These are phyloP conservation scores for Brienomyrus brachyistius DNA, from an alignment of 2,113 vertebrate genomes.

Conservation along the genomic window DNA sequence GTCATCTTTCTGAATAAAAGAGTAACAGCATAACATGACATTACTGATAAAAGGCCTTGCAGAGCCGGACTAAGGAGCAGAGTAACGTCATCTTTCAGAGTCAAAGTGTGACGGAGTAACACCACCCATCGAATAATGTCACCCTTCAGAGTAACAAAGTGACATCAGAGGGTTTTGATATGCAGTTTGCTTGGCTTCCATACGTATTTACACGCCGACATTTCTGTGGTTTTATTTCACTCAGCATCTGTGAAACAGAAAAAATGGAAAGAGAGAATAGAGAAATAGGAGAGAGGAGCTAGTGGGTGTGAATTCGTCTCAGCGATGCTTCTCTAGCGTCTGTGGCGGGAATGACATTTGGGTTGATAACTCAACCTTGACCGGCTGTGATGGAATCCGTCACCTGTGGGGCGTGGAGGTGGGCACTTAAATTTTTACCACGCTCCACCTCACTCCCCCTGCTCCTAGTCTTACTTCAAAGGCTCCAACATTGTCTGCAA, in stretches of 20 bases:
- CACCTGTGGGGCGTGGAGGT: slow-evolving; percentile 56
- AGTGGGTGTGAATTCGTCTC: neutral
- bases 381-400: slow-evolving; percentile 56
- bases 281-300: slow-evolving; percentile 16
- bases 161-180: neutral
- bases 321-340: neutral
- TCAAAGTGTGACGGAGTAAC: neutral
- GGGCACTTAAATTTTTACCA: slow-evolving; percentile 45
- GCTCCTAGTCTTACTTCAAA: slow-evolving; percentile 25
- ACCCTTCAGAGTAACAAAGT: neutral
- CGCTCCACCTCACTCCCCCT: slow-evolving; percentile 27
- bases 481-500: slow-evolving; percentile 12
- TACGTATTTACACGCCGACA: neutral
- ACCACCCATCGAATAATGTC: neutral
- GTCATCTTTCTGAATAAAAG: neutral
- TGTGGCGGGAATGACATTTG: slow-evolving; percentile 44
- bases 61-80: neutral
- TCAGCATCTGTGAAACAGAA: neutral
- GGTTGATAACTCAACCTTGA: slow-evolving; percentile 58
- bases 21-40: neutral
- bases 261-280: neutral
- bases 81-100: neutral
- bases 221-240: neutral
- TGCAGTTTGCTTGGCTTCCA: neutral
- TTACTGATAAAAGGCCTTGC: neutral